These are phyloP conservation scores for Psilanteris sp. DNA, from an alignment of 1,140 invertebrate genomes.

Conservation along the genomic window DNA sequence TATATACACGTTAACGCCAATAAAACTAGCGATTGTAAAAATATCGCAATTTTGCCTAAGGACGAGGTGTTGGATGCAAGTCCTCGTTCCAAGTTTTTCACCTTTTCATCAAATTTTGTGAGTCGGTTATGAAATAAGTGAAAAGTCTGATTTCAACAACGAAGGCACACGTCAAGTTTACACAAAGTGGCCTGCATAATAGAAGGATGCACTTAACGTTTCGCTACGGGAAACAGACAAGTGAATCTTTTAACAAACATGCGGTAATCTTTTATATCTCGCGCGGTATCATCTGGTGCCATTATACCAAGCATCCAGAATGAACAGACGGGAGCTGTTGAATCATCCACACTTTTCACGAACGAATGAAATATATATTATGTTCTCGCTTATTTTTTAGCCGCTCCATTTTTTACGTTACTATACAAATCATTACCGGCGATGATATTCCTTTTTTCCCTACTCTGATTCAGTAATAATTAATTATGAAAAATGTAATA, in stretches of 20 bases:
- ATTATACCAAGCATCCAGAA: slow-evolving; percentile 60
- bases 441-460: slow-evolving; percentile 40
- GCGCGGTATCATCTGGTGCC: slow-evolving; percentile 70
- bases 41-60: too few species aligned
- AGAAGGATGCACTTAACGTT: slow-evolving; percentile 75
- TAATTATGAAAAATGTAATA: too few species aligned
- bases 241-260: slow-evolving; percentile 76
- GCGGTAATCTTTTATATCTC: slow-evolving; percentile 70
- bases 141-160: slow-evolving; percentile 49
- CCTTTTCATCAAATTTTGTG: slow-evolving; percentile 42
- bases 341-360: slow-evolving; percentile 68
- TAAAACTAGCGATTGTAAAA: too few species aligned
- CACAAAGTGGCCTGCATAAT: slow-evolving; percentile 69
- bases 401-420: slow-evolving; percentile 33
- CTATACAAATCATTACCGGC: slow-evolving; percentile 29
- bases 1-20: too few species aligned
- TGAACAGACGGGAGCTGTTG: slow-evolving; percentile 71
- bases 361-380: slow-evolving; percentile 58
- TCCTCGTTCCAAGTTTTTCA: background rate
- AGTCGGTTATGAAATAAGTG: slow-evolving; percentile 37
- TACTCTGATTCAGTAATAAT: slow-evolving; percentile 1
- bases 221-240: slow-evolving; percentile 73
- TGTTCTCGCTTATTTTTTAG: slow-evolving; percentile 36
- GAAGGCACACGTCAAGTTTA: slow-evolving; percentile 60
- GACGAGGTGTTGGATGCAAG: too few species aligned